These are phyloP conservation scores for Sinonovacula constricta DNA, from an alignment of 1,140 invertebrate genomes.

Conservation along the genomic window DNA sequence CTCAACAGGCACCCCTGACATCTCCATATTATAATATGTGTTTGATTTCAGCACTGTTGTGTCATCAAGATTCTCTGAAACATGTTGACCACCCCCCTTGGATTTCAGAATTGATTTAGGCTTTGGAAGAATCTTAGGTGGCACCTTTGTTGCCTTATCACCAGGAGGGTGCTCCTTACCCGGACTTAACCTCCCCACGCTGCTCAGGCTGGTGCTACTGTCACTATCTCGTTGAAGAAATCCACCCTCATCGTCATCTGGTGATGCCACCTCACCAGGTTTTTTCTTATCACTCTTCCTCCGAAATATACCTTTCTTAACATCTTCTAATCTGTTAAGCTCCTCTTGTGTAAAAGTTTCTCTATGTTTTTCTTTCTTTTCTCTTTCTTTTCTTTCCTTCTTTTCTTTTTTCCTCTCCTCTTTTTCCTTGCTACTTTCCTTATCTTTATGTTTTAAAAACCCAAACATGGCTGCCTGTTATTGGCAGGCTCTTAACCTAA, in stretches of 20 bases:
- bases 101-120: constrained; percentile 72
- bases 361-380: constrained; percentile 80
- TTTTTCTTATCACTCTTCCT: constrained; percentile 66
- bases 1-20: constrained; percentile 29
- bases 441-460: too few relatives aligned
- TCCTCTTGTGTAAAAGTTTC: constrained; percentile 84
- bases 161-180: constrained; percentile 53
- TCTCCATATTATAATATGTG: constrained; percentile 68
- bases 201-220: constrained; percentile 61
- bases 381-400: constrained; percentile 86
- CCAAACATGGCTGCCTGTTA: too few relatives aligned
- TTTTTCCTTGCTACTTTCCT: constrained; percentile 92
- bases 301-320: constrained; percentile 76
- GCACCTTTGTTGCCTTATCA: constrained; percentile 38
- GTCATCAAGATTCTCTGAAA: constrained; percentile 68
- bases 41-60: constrained; percentile 68
- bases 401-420: constrained; percentile 87
- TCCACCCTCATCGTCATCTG: constrained; percentile 45
- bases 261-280: constrained; percentile 17
- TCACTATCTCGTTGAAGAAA: constrained; percentile 64
- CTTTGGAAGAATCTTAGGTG: constrained; percentile 61
- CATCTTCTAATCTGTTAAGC: constrained; percentile 76
- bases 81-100: constrained; percentile 50
- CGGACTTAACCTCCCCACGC: constrained; percentile 62
- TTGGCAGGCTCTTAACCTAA: too few relatives aligned